phyloP scores from a whole-genome alignment of 2,113 vertebrate genomes.

The Monopterus albus region DNA sequence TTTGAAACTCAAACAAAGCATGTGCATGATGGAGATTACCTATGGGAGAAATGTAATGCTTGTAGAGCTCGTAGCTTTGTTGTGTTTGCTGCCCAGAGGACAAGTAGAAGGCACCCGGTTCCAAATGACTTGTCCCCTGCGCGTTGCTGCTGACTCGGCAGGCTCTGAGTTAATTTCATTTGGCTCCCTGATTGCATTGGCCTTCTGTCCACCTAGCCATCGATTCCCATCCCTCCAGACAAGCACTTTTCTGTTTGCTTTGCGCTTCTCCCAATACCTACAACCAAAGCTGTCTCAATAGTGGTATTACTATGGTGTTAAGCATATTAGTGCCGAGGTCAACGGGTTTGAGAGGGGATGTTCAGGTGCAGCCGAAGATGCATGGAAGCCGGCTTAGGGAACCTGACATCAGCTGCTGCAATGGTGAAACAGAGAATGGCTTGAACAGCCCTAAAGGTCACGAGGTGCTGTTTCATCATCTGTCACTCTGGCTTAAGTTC shows the following conservation, averaged over 20 bases:
- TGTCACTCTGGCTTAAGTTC: conserved; percentile 55
- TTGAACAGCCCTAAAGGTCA: conserved; percentile 65
- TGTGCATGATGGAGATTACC: conserved; percentile 55
- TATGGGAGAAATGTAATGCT: conserved; percentile 46
- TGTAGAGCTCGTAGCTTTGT: conserved; percentile 61
- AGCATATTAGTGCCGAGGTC: conserved; percentile 67
- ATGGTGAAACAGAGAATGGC: conserved; percentile 39
- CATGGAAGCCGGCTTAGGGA: conserved; percentile 28
- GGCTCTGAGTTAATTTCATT: conserved; percentile 71
- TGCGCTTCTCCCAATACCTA: conserved; percentile 56
- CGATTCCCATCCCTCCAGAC: conserved; percentile 74
- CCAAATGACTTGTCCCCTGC: conserved; percentile 68
- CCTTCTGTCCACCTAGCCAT: conserved; percentile 79
- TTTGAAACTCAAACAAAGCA: conserved; percentile 67
- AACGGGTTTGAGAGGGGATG: conserved; percentile 61
- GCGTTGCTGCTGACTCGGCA: conserved; percentile 80
- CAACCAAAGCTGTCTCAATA: conserved; percentile 49
- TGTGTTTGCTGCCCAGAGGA: conserved; percentile 69
- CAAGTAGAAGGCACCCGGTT: conserved; percentile 70
- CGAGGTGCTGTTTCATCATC: conserved; percentile 63
- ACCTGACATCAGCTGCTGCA: conserved; percentile 53
- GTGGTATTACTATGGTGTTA: conserved; percentile 46
- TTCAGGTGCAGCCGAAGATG: conserved; percentile 34
- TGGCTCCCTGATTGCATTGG: conserved; percentile 80
- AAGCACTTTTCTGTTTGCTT: conserved; percentile 70